Conservation (phyloP, 2,113 vertebrate genomes). For the Bucco capensis region DNA sequence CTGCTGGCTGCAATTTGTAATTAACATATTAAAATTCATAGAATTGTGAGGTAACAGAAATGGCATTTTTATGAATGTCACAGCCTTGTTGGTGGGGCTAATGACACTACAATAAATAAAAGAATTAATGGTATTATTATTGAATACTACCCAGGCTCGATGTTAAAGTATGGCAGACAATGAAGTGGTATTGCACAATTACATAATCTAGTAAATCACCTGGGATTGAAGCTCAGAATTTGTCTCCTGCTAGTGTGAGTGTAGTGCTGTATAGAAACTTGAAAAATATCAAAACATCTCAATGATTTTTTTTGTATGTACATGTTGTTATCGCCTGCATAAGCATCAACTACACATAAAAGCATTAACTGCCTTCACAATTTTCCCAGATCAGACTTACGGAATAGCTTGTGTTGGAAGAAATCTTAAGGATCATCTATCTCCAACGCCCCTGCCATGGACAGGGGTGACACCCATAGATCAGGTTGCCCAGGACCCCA, state of each 20-base stretch:
- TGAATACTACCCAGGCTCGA: not conserved
- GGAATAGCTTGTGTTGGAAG: too few species aligned
- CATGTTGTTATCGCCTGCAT: not conserved
- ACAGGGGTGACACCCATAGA: too few species aligned
- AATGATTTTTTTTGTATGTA: not conserved
- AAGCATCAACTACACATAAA: not conserved
- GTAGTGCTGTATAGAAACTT: not conserved
- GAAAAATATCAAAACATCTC: not conserved
- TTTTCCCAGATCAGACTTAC: not conserved
- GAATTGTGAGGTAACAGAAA: conserved; percentile 10
- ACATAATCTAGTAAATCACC: not conserved
- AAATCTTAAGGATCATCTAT: too few species aligned
- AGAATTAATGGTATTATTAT: not conserved
- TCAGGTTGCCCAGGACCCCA: too few species aligned
- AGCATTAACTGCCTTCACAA: not conserved
- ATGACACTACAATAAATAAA: conserved; percentile 10
- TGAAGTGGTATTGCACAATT: not conserved
- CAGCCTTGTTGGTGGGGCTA: conserved; percentile 5
- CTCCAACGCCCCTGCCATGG: too few species aligned
- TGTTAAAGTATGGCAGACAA: conserved; percentile 10
- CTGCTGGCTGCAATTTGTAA: not conserved
- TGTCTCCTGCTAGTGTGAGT: not conserved
- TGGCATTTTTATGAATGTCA: conserved; percentile 28
- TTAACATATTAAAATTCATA: not conserved
- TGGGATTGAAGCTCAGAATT: not conserved